These are phyloP conservation scores for Pipistrellus pygmaeus DNA, from an alignment of 2,797 vertebrate genomes.

Conservation along the genomic window DNA sequence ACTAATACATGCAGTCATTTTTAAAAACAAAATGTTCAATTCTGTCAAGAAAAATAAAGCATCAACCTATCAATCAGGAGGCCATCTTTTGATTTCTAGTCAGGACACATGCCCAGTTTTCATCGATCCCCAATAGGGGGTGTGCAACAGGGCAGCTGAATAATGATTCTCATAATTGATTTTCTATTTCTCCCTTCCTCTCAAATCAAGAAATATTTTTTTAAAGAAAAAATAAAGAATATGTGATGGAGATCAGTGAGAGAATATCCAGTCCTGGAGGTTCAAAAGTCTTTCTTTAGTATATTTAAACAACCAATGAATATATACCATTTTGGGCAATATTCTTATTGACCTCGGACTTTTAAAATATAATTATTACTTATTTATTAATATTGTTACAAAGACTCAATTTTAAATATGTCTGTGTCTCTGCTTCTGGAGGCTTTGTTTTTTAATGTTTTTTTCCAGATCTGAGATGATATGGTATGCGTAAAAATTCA, in stretches of 20 bases:
- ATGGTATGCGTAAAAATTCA: slow-evolving; percentile 25
- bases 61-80: too few species aligned
- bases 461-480: neutral
- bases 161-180: too few species aligned
- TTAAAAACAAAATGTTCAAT: slow-evolving; percentile 46
- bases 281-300: neutral
- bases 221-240: neutral
- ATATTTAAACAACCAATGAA: slow-evolving; percentile 41
- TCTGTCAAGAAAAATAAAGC: neutral
- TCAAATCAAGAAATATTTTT: too few species aligned
- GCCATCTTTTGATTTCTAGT: too few species aligned
- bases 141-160: too few species aligned
- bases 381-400: slow-evolving; percentile 29
- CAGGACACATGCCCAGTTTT: too few species aligned
- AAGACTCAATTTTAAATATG: slow-evolving; percentile 58
- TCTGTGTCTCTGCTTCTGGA: neutral
- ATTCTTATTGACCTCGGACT: neutral
- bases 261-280: neutral
- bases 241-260: neutral
- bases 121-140: too few species aligned
- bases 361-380: neutral
- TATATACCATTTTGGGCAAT: neutral
- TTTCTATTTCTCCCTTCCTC: too few species aligned
- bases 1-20: slow-evolving; percentile 26
- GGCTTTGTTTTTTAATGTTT: slow-evolving; percentile 47